These are phyloP conservation scores for Atrichornis clamosus DNA, from an alignment of 2,113 vertebrate genomes.

Conservation along the genomic window DNA sequence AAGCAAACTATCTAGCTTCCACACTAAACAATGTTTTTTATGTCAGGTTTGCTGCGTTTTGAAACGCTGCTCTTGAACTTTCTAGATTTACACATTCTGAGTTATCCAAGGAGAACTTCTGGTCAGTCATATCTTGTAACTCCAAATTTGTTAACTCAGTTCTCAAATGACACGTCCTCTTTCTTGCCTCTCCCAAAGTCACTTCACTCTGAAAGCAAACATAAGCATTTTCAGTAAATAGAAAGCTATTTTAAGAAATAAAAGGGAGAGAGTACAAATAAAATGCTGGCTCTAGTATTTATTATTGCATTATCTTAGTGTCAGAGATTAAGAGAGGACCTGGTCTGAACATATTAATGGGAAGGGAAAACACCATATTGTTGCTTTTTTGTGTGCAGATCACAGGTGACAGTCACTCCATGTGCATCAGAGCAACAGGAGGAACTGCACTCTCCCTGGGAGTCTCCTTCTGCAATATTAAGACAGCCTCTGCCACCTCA, in stretches of 20 bases:
- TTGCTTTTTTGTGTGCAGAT: rapidly evolving
- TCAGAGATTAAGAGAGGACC: rapidly evolving
- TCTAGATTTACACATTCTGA: neutral
- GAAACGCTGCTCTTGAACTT: neutral
- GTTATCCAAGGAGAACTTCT: neutral
- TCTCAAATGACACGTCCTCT: neutral
- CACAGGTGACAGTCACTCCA: neutral
- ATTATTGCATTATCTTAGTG: neutral
- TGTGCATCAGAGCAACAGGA: neutral
- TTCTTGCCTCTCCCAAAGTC: neutral
- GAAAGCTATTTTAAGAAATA: neutral
- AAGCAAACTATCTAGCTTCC: neutral
- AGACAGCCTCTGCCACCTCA: neutral
- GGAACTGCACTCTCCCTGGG: neutral
- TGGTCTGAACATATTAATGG: rapidly evolving
- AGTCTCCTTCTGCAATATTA: neutral
- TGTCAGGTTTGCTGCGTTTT: neutral
- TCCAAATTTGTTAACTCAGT: neutral
- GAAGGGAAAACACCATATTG: neutral
- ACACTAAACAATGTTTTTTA: neutral
- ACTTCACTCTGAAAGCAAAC: neutral
- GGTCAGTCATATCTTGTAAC: neutral
- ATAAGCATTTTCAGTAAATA: neutral
- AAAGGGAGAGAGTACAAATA: neutral
- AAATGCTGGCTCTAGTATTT: neutral